Evolutionary conservation across 2,888 invertebrate genomes (phyloP).

Genomic region (Ormyrus labotus): DNA sequence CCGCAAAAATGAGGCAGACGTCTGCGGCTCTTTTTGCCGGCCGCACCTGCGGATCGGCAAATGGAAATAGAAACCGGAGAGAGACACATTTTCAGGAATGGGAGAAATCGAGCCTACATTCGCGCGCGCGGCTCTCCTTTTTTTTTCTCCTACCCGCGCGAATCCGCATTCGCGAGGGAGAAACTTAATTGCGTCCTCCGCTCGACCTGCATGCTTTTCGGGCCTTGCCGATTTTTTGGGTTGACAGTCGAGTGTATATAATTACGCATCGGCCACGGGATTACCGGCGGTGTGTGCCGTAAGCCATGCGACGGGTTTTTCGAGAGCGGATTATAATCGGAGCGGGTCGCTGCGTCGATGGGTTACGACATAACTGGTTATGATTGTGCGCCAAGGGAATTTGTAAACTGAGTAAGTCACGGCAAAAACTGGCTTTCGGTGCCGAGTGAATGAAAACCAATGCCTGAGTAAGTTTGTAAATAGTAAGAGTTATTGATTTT

Average conservation of each 20-base stretch:
- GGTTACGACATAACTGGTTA: constrained; percentile 34
- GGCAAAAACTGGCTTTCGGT: constrained; percentile 3
- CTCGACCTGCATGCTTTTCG: no score
- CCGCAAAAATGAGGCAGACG: no score
- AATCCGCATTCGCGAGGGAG: no score
- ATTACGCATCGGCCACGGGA: no score
- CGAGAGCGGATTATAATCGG: constrained; percentile 1
- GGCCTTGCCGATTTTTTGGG: no score
- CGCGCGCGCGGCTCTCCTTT: not conserved
- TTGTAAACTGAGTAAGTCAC: constrained; percentile 5
- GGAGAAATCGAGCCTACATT: constrained; percentile 52
- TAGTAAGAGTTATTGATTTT: no score
- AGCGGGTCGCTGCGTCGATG: not conserved
- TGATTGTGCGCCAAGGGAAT: constrained; percentile 2
- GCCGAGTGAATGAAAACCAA: not conserved
- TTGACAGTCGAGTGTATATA: no score
- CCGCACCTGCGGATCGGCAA: constrained; percentile 22
- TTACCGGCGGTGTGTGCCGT: no score
- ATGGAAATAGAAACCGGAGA: constrained; percentile 41
- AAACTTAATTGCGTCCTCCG: no score
- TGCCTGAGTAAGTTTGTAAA: no score
- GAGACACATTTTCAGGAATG: constrained; percentile 26
- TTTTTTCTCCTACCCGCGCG: no score
- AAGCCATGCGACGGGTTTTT: not conserved
- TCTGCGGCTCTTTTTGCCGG: not conserved